A percentile compares a stretch with the other conserved stretches of the same genome.
These are phyloP conservation scores for Scomber japonicus DNA, from an alignment of 2,113 vertebrate species.

Conservation along the genomic window DNA sequence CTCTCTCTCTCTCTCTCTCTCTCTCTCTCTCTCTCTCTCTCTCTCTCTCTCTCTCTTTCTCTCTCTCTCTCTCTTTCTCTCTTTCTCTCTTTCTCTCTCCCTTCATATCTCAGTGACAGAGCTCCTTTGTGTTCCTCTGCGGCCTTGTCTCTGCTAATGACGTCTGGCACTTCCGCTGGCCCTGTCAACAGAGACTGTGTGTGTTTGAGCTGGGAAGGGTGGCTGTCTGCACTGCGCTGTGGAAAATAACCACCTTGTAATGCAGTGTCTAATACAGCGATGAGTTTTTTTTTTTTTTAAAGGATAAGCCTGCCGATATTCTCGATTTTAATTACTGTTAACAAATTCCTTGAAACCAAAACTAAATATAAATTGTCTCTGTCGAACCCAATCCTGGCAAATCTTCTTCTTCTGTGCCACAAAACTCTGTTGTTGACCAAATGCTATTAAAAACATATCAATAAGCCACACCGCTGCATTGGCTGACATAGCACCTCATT, in stretches of 20 bases:
- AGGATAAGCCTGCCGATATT: conserved; percentile 6
- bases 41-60: not conserved
- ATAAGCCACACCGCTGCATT: no score
- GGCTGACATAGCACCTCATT: not conserved
- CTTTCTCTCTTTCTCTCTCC: conserved; percentile 9
- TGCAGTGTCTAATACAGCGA: conserved; percentile 24
- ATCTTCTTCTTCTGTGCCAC: not conserved
- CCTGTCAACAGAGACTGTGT: conserved; percentile 72
- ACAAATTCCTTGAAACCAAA: not conserved
- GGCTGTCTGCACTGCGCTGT: conserved; percentile 56
- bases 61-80: not conserved
- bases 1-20: conserved; percentile 20
- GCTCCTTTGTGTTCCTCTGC: conserved; percentile 74
- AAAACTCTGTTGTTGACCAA: not conserved
- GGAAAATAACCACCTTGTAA: conserved; percentile 72
- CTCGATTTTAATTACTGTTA: not conserved
- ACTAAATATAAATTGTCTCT: not conserved
- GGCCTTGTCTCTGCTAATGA: conserved; percentile 78
- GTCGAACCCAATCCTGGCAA: not conserved
- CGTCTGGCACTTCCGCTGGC: conserved; percentile 76
- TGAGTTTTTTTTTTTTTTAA: conserved; percentile 25
- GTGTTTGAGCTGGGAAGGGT: conserved; percentile 41
- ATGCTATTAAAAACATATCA: not conserved
- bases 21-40: conserved; percentile 24
- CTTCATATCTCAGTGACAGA: conserved; percentile 76